A percentile compares a stretch with the other conserved stretches of the same genome.
Evolutionary conservation across 2,113 vertebrate species (phyloP).

Genomic region (Pithys albifrons): DNA sequence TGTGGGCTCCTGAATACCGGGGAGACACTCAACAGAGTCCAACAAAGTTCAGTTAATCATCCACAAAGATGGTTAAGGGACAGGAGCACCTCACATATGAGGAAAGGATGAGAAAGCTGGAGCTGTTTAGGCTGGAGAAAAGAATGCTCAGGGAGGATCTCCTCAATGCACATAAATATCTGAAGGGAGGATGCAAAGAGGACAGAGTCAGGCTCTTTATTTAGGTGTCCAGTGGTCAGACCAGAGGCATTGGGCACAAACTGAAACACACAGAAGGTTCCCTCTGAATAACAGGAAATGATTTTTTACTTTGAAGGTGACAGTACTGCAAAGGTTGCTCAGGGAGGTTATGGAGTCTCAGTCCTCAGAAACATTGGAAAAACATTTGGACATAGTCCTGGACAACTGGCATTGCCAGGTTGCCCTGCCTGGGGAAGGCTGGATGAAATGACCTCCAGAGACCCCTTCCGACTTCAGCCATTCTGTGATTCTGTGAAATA

Average conservation of each 20-base stretch:
- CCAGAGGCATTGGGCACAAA: neutral
- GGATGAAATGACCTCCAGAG: neutral
- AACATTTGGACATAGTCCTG: neutral
- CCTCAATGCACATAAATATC: neutral
- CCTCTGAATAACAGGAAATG: neutral
- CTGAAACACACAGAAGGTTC: neutral
- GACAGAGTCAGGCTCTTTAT: neutral
- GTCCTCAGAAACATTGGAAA: neutral
- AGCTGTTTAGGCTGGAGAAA: neutral
- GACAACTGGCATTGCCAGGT: neutral
- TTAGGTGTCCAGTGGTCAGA: neutral
- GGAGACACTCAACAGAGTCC: neutral
- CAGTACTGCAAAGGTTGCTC: neutral
- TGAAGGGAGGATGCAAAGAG: neutral
- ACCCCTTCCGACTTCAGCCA: neutral
- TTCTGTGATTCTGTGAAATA: neutral
- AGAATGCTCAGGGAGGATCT: neutral
- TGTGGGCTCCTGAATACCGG: neutral
- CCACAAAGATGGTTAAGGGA: neutral
- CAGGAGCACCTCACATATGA: neutral
- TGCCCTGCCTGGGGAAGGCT: neutral
- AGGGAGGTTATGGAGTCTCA: neutral
- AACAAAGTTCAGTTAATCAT: neutral
- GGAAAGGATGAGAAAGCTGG: neutral
- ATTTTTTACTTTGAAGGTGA: neutral